Evolutionary conservation across 2,888 invertebrate genomes (phyloP).

Genomic region (Acleris sparsana): DNA sequence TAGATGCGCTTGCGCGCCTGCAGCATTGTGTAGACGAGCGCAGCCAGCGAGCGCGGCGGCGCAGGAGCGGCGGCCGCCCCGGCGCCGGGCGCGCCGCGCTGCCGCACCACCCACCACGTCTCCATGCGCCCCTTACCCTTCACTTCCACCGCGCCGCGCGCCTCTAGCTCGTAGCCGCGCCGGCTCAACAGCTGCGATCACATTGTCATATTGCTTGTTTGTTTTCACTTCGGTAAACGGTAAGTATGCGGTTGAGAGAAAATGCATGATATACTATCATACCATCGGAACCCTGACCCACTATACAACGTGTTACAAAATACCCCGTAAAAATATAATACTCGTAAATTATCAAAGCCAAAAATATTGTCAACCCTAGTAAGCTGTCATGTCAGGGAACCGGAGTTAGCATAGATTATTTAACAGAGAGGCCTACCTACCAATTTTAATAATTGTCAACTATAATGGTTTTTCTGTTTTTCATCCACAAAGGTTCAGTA

Average conservation of each 20-base stretch:
- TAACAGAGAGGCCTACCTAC: too few species aligned
- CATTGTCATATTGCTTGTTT: neutral
- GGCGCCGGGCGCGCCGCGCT: constrained; percentile 83
- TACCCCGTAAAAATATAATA: too few species aligned
- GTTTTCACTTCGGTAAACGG: neutral
- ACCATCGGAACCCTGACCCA: too few species aligned
- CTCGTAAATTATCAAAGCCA: too few species aligned
- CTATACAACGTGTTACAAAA: too few species aligned
- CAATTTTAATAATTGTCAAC: too few species aligned
- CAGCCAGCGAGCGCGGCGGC: constrained; percentile 89
- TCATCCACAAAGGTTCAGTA: too few species aligned
- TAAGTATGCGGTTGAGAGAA: neutral
- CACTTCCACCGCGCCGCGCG: constrained; percentile 93
- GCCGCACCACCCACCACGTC: constrained; percentile 94
- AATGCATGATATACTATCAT: too few species aligned
- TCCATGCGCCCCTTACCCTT: constrained; percentile 98
- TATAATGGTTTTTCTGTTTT: too few species aligned
- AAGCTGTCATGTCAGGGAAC: too few species aligned
- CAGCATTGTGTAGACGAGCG: constrained; percentile 94
- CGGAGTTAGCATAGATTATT: too few species aligned
- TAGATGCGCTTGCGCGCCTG: constrained; percentile 90
- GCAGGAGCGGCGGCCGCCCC: constrained; percentile 85
- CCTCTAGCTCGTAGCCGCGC: constrained; percentile 88
- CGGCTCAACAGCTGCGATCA: constrained; percentile 87
- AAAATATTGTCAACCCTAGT: too few species aligned